These are phyloP conservation scores for Chondrosia reniformis DNA, from an alignment of 37 sponge, comb jelly and placozoan species.

Conservation along the genomic window DNA sequence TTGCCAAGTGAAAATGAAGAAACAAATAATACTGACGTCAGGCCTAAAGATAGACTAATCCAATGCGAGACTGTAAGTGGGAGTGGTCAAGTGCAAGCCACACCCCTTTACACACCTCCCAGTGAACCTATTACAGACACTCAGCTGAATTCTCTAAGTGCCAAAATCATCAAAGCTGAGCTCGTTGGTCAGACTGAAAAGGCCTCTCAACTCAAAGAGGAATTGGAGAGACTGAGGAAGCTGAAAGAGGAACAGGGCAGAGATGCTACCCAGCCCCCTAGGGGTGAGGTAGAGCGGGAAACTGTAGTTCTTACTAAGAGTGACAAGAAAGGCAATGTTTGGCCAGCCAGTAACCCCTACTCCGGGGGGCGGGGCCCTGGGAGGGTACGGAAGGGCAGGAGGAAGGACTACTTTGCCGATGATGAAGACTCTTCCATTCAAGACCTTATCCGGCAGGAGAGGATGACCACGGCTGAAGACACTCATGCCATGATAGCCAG, in stretches of 20 bases:
- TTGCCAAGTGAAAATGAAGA: too few relatives aligned
- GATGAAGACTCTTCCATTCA: constrained; percentile 60
- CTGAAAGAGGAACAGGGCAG: constrained; percentile 37
- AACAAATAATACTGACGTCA: too few relatives aligned
- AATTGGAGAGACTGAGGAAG: constrained; percentile 36
- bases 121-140: constrained; percentile 43
- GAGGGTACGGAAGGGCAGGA: constrained; percentile 36
- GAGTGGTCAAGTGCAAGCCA: too few relatives aligned
- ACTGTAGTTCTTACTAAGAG: constrained; percentile 61
- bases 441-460: constrained; percentile 67
- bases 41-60: too few relatives aligned
- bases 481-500: constrained; percentile 51
- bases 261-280: not conserved
- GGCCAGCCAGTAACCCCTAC: constrained; percentile 34
- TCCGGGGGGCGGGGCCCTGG: not conserved
- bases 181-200: constrained; percentile 64
- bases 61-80: too few relatives aligned
- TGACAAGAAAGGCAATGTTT: constrained; percentile 54
- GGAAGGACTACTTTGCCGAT: constrained; percentile 66
- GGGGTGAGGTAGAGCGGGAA: not conserved
- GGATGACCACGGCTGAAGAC: constrained; percentile 59
- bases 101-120: too few relatives aligned
- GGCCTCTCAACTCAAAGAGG: constrained; percentile 30
- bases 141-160: constrained; percentile 73
- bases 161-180: constrained; percentile 87